phyloP scores from a whole-genome alignment of 37 sponge, comb jelly and placozoan species.

The Diacarnus erythraeanus region DNA sequence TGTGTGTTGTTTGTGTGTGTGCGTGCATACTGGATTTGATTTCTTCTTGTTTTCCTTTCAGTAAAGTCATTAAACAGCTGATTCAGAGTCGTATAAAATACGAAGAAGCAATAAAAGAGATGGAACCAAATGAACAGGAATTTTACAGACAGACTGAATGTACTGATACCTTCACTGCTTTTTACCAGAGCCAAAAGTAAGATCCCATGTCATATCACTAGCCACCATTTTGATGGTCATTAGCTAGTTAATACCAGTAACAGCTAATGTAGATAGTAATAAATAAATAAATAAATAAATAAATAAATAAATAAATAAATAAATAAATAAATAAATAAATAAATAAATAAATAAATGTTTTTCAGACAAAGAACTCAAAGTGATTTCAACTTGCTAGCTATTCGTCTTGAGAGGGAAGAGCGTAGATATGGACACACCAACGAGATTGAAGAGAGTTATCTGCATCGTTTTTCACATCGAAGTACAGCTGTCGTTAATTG shows the following conservation, averaged over 20 bases:
- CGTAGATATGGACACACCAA: background rate
- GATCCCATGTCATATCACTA: too few species aligned
- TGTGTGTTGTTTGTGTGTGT: too few species aligned
- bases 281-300: background rate
- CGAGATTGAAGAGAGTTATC: slow-evolving; percentile 1
- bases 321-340: background rate
- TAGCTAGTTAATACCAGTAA: too few species aligned
- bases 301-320: background rate
- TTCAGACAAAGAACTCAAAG: slow-evolving; percentile 23
- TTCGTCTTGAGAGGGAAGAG: slow-evolving; percentile 11
- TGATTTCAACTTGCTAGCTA: slow-evolving; percentile 44
- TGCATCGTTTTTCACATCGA: too few species aligned
- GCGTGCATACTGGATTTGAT: too few species aligned
- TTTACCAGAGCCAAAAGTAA: slow-evolving; percentile 46
- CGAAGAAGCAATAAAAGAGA: slow-evolving; percentile 22
- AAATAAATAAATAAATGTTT: too few species aligned
- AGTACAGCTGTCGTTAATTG: too few species aligned
- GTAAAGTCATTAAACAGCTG: slow-evolving; percentile 32
- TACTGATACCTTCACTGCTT: slow-evolving; percentile 66
- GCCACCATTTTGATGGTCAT: too few species aligned
- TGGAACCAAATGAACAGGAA: slow-evolving; percentile 37
- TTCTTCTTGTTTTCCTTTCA: background rate
- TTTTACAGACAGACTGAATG: slow-evolving; percentile 40
- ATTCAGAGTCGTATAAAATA: slow-evolving; percentile 47
- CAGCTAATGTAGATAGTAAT: background rate